Base-by-base conservation (phyloP, 2,888 invertebrate species). In the Drosophila stalkeri region DNA sequence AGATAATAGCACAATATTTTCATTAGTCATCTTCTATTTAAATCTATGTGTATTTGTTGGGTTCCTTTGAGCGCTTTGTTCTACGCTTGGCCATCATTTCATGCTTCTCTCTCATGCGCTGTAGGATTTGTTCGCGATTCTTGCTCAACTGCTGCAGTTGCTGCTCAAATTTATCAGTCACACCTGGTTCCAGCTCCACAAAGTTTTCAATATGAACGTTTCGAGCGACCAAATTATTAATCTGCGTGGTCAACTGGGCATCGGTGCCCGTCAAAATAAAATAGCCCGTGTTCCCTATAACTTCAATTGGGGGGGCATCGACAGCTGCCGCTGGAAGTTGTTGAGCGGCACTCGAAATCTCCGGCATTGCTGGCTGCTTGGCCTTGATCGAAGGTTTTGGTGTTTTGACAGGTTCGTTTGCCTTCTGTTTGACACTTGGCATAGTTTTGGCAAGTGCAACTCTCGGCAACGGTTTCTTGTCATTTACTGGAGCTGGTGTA, bases 181-280 rank as follows among this genome's bases (percentile, higher is more conserved):
- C 37, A 0, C 49, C 64, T 0, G 64, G 46, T 3, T 59, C 59
- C 5, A 84, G 60, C 7, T 51, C 14, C 5, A 68, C 8, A 16
- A 43, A 72, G 0, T 44, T 31, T n/a, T 60, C 7, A 0, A 80
- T 9, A 4, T 2, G 1, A 9, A 74, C 61, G n/a, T 76, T 64
- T 3, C 35, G 20, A 5, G 1, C 7, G 7, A 33, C 23, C 43
- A 89, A 59, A 9, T 72, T 27, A 1, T 33, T 20, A 0, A 89
- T 33, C 39, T 87, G 80, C 2, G 33, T 9, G 0, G 33, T 7
- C 49, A 85, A 39, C 35, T 82, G 72, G 0, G 44, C 66, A 9
- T 72, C 64, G 39, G 64, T 85, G 49, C 84, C 84, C 2, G 62
- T 75, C 1, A 85, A 33, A 18, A 82, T 55, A 16, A 89, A 82